Evolutionary conservation across 1,140 invertebrate species (phyloP), one percentile per base, ranked within the genome.

Genomic region (fruit fly (Drosophila melanogaster)): DNA sequence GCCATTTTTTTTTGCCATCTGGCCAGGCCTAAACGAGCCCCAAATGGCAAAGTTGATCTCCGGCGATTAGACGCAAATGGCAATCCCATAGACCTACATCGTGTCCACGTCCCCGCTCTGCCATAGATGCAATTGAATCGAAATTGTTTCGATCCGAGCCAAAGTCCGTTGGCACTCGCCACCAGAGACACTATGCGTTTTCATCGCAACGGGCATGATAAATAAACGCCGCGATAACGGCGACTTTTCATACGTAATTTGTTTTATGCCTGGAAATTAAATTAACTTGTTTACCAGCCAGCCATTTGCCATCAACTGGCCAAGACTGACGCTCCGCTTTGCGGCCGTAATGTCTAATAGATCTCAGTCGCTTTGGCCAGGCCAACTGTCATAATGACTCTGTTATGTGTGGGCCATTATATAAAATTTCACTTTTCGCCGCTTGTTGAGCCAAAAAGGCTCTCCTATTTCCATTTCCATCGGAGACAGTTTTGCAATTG

Each of bases 211-310:
- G 40, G 40, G 40, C 47, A 73, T 54, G 77, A 78, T 81, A 87
- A 81, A 78, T 81, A 86, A 86, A 81, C 65, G 58, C 61, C 30
- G 41, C 84, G 83, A 87, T 86, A 86, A 86, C 83, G 83, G 83
- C 83, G 56, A 64, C 65, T 79, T 75, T 87, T 86, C 71, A 89
- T 89, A 86, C 79, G 83, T 86, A 86, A 86, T 89, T 86, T 86
- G 66, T 65, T 89, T 89, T 83, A 83, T 86, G 83, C 85, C 75
- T 89, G 83, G 75, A 89, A 79, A 86, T 86, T 79, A 89, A 86
- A 86, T 86, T 87, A 86, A 86, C 83, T 86, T 81, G 83, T 86
- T 86, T 86, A 26, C 59, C 66, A 81, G 61, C 72, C 50, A 33
- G 61, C 72, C 50, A 33, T 37, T 71, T 59, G 22, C 70, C 65